A percentile compares a stretch with the other conserved stretches of the same genome.
These are phyloP conservation scores for Bucco capensis DNA, from an alignment of 2,113 vertebrate species.

Conservation along the genomic window DNA sequence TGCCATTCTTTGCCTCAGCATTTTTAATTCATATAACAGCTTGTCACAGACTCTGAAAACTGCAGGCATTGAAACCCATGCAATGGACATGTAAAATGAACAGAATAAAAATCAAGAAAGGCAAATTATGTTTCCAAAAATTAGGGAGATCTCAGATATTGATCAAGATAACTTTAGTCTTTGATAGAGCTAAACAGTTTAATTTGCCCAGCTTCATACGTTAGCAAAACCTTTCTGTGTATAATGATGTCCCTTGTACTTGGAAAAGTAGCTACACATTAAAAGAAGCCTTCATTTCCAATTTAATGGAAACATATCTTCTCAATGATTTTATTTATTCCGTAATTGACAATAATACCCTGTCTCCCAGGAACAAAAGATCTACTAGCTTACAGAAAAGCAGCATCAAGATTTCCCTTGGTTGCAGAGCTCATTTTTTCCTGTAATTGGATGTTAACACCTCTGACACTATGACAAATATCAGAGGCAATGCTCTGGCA, in stretches of 20 bases:
- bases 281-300: neutral
- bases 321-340: neutral
- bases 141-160: neutral
- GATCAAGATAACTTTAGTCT: neutral
- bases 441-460: constrained; percentile 24
- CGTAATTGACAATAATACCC: neutral
- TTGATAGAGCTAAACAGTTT: neutral
- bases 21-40: neutral
- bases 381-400: neutral
- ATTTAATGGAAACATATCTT: neutral
- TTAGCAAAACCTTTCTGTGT: neutral
- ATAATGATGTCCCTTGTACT: neutral
- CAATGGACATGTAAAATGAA: neutral
- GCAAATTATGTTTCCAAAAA: neutral
- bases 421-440: neutral
- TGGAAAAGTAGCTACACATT: neutral
- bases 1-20: neutral
- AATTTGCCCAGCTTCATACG: neutral
- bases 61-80: neutral
- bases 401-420: neutral
- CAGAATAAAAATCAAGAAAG: neutral
- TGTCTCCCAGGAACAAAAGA: neutral
- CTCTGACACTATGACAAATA: neutral
- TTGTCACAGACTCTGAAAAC: neutral
- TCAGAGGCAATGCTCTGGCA: neutral